Conservation (phyloP, 2,113 vertebrate species). For the Xenopus tropicalis region UCB_Xtro_10.0 CM004448.2:68698001-68698500, state of each 20-base stretch:
- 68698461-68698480: conserved; percentile 13
- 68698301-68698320: conserved; percentile 45
- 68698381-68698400: conserved; percentile 29
- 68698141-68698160: neutral
- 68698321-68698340: conserved; percentile 30
- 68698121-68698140: neutral
- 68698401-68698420: conserved; percentile 44
- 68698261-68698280: conserved; percentile 18
- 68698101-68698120: too few species aligned
- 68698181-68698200: too few species aligned
- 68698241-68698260: conserved; percentile 16
- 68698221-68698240: neutral
- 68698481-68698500: conserved; percentile 45
- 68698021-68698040: too few species aligned
- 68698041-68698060: too few species aligned
- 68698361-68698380: conserved; percentile 17
- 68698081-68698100: too few species aligned
- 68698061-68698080: too few species aligned
- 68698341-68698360: conserved; percentile 30
- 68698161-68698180: neutral
- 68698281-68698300: conserved; percentile 16
- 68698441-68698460: neutral
- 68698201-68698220: too few species aligned
- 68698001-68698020: too few species aligned
- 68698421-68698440: conserved; percentile 38